Evolutionary conservation across 2,888 invertebrate species (phyloP).

Genomic region (Autographa gamma): DNA sequence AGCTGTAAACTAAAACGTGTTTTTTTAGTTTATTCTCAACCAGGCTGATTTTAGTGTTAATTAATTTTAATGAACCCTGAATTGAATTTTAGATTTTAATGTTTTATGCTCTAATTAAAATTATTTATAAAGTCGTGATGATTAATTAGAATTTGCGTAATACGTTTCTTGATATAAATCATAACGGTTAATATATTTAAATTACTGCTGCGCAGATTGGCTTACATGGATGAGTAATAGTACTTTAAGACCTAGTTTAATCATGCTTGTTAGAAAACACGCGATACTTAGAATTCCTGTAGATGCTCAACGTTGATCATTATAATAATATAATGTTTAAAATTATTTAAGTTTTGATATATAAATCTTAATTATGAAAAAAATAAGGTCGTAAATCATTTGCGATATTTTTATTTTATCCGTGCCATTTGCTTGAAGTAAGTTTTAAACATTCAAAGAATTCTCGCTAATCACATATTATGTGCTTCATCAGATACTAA

Average conservation of each 20-base stretch:
- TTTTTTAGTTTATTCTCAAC: neutral
- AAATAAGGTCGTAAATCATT: too few species aligned
- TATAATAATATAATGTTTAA: too few species aligned
- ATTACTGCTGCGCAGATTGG: conserved; percentile 6
- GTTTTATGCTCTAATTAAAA: conserved; percentile 4
- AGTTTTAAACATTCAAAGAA: too few species aligned
- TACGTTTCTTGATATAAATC: conserved; percentile 1
- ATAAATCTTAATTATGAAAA: too few species aligned
- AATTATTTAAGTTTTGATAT: too few species aligned
- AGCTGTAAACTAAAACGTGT: neutral
- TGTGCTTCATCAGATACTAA: too few species aligned
- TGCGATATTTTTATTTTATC: too few species aligned
- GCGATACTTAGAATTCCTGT: neutral
- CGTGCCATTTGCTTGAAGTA: too few species aligned
- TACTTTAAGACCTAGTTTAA: neutral
- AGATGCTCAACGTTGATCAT: too few species aligned
- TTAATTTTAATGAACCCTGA: conserved; percentile 1
- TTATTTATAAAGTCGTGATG: conserved; percentile 3
- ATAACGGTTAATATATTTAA: conserved; percentile 1
- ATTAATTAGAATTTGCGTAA: conserved; percentile 2
- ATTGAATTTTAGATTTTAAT: neutral
- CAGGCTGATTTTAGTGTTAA: conserved; percentile 2
- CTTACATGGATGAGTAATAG: conserved; percentile 4
- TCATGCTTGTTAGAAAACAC: conserved; percentile 4
- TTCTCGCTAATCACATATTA: too few species aligned